Evolutionary conservation across 2,113 vertebrate genomes (phyloP).

Genomic region (Ptilonorhynchus violaceus): DNA sequence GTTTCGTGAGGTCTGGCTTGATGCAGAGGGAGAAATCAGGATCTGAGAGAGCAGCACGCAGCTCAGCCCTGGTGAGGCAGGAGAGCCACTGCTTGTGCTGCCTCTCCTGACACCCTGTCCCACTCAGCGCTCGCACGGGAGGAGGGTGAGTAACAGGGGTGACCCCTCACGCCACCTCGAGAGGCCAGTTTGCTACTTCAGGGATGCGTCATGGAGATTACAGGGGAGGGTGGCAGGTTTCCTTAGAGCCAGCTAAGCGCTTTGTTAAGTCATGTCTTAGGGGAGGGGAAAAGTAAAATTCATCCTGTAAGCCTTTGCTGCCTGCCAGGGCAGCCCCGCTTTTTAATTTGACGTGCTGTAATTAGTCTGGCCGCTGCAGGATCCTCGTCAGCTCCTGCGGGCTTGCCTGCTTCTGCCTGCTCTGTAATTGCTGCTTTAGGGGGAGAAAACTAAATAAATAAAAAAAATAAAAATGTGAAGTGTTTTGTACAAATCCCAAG

Average conservation of each 20-base stretch:
- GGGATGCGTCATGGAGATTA: not conserved
- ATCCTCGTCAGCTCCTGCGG: not conserved
- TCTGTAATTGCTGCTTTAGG: not conserved
- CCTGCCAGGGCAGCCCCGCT: not conserved
- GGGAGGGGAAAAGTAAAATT: not conserved
- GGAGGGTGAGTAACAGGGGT: not conserved
- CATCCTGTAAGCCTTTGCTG: not conserved
- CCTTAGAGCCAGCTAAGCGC: not conserved
- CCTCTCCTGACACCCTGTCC: accelerated
- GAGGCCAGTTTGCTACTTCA: not conserved
- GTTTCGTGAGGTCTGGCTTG: not conserved
- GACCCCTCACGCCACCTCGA: not conserved
- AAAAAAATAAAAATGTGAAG: not conserved
- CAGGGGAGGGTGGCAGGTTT: not conserved
- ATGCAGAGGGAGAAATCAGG: not conserved
- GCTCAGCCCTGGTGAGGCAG: not conserved
- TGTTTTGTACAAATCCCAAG: constrained; percentile 9
- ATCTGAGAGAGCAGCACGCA: not conserved
- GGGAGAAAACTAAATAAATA: not conserved
- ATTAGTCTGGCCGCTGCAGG: not conserved
- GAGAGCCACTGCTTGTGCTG: not conserved
- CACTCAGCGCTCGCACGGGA: accelerated
- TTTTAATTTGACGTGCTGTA: not conserved
- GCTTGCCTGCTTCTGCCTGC: constrained; percentile 12
- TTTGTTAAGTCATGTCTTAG: constrained; percentile 19